phyloP scores from a whole-genome alignment of 2,797 vertebrate genomes.

The Thunnus albacares region DNA sequence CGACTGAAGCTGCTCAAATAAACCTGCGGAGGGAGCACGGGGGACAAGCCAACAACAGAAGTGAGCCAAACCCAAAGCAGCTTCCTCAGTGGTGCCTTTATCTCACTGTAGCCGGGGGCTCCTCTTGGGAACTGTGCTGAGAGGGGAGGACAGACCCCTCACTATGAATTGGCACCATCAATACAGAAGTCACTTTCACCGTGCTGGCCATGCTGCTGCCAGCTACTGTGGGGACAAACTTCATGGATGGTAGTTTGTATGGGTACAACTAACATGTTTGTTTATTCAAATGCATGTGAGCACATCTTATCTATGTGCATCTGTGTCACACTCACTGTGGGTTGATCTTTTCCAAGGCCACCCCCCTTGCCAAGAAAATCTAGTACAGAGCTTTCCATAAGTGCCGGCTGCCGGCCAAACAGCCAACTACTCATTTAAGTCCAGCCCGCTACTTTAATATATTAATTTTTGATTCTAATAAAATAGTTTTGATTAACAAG shows the following conservation, averaged over 20 bases:
- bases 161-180: conserved; percentile 41
- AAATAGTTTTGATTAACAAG: no score
- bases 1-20: conserved; percentile 62
- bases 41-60: conserved; percentile 63
- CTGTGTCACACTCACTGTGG: background rate
- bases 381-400: background rate
- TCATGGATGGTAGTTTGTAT: conserved; percentile 6
- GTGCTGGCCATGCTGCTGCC: conserved; percentile 15
- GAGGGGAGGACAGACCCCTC: conserved; percentile 31
- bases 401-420: no score
- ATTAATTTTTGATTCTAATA: no score
- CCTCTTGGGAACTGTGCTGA: conserved; percentile 56
- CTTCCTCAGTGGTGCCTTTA: conserved; percentile 68
- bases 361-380: background rate
- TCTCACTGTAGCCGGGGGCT: conserved; percentile 64
- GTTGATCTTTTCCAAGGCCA: conserved; percentile 1
- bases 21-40: conserved; percentile 48
- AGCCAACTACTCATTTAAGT: no score
- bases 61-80: conserved; percentile 64
- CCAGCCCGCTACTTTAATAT: no score
- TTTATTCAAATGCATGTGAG: conserved; percentile 15
- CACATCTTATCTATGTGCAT: conserved; percentile 5
- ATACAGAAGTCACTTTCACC: conserved; percentile 57
- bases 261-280: background rate
- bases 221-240: conserved; percentile 21